Conservation (phyloP, 2,888 invertebrate genomes). For the Eupithecia subfuscata region DNA sequence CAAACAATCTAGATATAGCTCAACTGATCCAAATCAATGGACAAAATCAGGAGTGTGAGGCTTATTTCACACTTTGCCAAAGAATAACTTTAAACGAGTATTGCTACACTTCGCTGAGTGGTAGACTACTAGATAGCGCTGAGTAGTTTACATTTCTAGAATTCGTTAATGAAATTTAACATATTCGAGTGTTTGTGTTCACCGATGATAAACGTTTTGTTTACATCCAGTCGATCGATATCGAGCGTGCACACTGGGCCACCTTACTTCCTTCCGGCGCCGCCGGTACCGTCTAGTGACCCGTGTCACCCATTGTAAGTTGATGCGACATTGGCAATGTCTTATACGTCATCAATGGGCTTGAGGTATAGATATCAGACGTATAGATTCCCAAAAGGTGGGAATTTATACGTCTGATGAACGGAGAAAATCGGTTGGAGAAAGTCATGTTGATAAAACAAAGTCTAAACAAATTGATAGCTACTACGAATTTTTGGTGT, state of each 20-base stretch:
- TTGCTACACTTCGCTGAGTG: no score
- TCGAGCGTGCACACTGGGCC: constrained; percentile 51
- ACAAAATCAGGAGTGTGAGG: no score
- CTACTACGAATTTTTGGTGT: background rate
- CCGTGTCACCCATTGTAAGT: constrained; percentile 54
- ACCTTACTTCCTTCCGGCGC: constrained; percentile 39
- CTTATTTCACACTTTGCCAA: no score
- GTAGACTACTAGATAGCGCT: background rate
- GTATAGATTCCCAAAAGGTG: no score
- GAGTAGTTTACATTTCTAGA: background rate
- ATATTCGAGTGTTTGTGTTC: background rate
- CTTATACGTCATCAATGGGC: background rate
- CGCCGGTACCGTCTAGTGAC: constrained; percentile 57
- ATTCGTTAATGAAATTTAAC: background rate
- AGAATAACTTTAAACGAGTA: no score
- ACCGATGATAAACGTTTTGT: constrained; percentile 3
- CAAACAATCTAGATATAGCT: no score
- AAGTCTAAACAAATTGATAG: background rate
- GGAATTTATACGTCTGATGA: background rate
- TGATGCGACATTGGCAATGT: constrained; percentile 10
- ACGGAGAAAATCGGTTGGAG: background rate
- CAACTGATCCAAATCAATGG: no score
- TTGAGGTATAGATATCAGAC: background rate
- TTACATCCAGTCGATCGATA: constrained; percentile 4
- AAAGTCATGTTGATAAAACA: background rate